These are phyloP conservation scores for Sturnira hondurensis DNA, from an alignment of 2,113 vertebrate genomes.

Conservation along the genomic window DNA sequence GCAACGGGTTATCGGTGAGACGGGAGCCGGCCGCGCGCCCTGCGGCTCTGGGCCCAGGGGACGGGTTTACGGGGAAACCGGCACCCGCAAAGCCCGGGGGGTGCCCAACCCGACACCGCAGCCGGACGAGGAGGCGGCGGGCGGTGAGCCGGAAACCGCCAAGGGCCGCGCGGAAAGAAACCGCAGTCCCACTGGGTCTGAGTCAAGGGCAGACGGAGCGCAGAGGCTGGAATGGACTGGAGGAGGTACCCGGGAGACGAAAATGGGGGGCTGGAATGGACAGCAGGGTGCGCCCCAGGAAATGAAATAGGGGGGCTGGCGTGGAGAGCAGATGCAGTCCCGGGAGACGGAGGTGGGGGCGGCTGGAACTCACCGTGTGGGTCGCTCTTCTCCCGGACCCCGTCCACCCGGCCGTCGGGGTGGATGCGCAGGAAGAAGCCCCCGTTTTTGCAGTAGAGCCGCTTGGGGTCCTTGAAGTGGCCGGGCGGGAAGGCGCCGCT, in stretches of 20 bases:
- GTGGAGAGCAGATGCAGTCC: neutral
- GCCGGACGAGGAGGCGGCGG: neutral
- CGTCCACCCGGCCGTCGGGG: slow-evolving; percentile 93
- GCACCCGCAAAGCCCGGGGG: neutral
- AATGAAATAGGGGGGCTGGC: neutral
- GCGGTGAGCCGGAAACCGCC: neutral
- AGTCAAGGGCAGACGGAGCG: neutral
- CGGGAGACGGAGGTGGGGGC: too few species aligned
- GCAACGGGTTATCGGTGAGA: neutral
- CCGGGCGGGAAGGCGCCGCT: slow-evolving; percentile 87
- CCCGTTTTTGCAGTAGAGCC: slow-evolving; percentile 97
- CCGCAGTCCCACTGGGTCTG: neutral
- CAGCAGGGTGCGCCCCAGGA: neutral
- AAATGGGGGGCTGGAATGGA: too few species aligned
- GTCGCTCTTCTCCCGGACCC: slow-evolving; percentile 94
- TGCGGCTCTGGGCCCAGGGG: neutral
- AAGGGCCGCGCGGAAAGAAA: neutral
- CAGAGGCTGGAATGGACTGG: rapidly evolving
- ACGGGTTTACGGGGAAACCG: neutral
- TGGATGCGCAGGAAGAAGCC: slow-evolving; percentile 95
- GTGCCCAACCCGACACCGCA: neutral
- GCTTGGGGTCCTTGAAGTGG: slow-evolving; percentile 93
- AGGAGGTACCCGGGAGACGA: too few species aligned
- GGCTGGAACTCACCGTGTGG: slow-evolving; percentile 88
- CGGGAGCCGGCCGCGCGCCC: neutral